Evolutionary conservation across 2,113 vertebrate genomes (phyloP).

Genomic region (Mohoua ochrocephala): DNA sequence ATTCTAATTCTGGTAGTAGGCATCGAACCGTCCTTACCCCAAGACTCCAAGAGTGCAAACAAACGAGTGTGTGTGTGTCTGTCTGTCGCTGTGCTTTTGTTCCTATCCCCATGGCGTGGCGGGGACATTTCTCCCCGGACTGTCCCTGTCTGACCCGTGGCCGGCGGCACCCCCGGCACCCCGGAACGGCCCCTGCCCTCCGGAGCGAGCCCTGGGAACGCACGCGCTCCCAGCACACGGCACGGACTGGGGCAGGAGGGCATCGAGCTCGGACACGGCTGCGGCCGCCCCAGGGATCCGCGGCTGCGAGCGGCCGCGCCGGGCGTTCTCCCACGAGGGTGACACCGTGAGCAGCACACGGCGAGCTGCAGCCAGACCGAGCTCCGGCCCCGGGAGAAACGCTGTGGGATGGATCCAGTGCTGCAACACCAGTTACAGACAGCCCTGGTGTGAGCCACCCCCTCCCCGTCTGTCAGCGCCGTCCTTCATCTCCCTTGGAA

Average conservation of each 20-base stretch:
- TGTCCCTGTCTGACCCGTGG: neutral
- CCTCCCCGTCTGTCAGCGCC: neutral
- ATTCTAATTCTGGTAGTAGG: slow-evolving; percentile 16
- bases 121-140: neutral
- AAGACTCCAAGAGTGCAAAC: slow-evolving; percentile 30
- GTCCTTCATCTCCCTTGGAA: neutral
- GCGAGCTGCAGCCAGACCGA: neutral
- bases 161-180: neutral
- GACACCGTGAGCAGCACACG: neutral
- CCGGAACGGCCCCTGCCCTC: neutral
- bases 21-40: neutral
- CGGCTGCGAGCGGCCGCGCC: too few relatives aligned
- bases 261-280: too few relatives aligned
- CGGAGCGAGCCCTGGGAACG: neutral
- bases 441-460: neutral
- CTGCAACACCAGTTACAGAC: neutral
- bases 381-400: neutral
- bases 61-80: neutral
- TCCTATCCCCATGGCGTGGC: neutral
- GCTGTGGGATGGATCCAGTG: neutral
- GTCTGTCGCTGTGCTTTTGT: neutral
- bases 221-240: neutral
- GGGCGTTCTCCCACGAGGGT: neutral
- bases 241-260: neutral
- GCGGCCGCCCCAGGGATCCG: too few relatives aligned